Evolutionary conservation across 1,140 invertebrate species (phyloP), one percentile per base, ranked within the genome.

Genomic region (Mizuhopecten yessoensis): DNA sequence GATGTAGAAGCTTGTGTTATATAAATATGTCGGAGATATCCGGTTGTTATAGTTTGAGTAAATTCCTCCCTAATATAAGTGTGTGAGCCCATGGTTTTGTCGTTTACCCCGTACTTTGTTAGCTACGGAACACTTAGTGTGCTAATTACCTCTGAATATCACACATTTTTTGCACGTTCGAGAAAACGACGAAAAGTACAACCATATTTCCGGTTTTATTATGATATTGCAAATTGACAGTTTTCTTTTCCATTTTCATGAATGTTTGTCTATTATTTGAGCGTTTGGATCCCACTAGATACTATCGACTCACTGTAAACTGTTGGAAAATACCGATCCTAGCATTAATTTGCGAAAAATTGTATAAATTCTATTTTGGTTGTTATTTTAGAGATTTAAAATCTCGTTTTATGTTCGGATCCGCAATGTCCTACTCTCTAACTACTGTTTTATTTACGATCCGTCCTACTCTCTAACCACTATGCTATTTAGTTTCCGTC

Each of bases 61-160:
- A 45, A 45, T 13, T 45, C 42, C 17, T 45, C 17, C 17, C 42
- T 20, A 17, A 7, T 39, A 39, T 39, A 45, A 45, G 42, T 45
- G 23, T 75, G 23, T n/a, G 1, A 29, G 57, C 29, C 17, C 23
- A 2, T 75, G 57, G 57, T 75, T n/a, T 17, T 17, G 23, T 75
- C 57, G 57, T 75, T 75, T n/a, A 29, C 57, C 29, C 29, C 1
- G 57, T 75, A 29, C 23, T 75, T 7, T n/a, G 29, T 75, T 75
- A 75, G 57, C n/a, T 75, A 75, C 57, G 57, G 57, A 75, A 75
- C 57, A 75, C 57, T 75, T 75, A 11, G 2, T 0, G 23, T 75
- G 29, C 57, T 75, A 75, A 75, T 75, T 75, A 75, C 57, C n/a
- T 75, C 57, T 29, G n/a, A 75, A 75, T 75, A 75, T 75, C n/a